Evolutionary conservation across 2,113 vertebrate species (phyloP).

Genomic region (Mormyrus lacerda): DNA sequence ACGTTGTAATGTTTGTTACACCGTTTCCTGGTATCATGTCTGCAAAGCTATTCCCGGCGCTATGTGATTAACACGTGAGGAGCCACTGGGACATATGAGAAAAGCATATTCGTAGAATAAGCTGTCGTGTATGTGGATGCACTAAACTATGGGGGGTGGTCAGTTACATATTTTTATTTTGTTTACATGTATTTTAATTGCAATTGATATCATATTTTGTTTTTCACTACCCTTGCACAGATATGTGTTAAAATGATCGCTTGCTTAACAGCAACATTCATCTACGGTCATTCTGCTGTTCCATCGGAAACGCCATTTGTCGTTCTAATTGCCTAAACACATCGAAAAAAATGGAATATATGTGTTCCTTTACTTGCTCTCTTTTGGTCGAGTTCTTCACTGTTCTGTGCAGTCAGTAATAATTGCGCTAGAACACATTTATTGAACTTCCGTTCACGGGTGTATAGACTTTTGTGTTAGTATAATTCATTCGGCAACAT

Average conservation of each 20-base stretch:
- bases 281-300: neutral
- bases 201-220: neutral
- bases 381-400: neutral
- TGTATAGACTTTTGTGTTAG: neutral
- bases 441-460: neutral
- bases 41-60: neutral
- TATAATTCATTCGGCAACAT: neutral
- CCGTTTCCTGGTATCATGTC: neutral
- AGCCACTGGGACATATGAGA: neutral
- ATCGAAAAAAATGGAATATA: neutral
- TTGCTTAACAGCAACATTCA: neutral
- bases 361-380: neutral
- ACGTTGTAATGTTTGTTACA: neutral
- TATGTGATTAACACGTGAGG: neutral
- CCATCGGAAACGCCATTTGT: neutral
- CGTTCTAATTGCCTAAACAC: neutral
- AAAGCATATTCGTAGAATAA: neutral
- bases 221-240: neutral
- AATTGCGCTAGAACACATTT: neutral
- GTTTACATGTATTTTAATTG: neutral
- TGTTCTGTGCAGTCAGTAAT: neutral
- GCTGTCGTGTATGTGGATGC: neutral
- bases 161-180: neutral
- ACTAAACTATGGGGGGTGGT: neutral
- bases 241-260: neutral